Evolutionary conservation across 2,113 vertebrate genomes (phyloP), one percentile per base, ranked within the genome.

Genomic region (Rhinogobius similis): DNA sequence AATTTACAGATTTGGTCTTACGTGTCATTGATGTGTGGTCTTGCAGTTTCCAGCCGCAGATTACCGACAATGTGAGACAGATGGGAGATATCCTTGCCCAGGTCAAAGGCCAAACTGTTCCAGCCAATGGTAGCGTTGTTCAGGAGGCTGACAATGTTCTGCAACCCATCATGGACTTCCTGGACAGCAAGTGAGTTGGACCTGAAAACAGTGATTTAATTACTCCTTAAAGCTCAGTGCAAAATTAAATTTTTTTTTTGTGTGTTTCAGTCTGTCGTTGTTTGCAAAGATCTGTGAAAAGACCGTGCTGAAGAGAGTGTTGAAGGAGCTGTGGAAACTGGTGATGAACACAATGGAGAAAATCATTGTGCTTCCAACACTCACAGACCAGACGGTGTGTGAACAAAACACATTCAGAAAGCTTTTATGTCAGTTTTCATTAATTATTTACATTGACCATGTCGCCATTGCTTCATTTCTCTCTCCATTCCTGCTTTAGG

Each of bases 301-400:
- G 93, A 99, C 97, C 0, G 97, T 99, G 48, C 90, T 99, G 87
- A 99, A 99, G 87, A 89, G 97, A 1, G 97, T 99, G 65, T 88
- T 99, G 83, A 99, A 99, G 90, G 97, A 98, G 83, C 91, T 99
- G 26, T 99, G 97, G 97, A 98, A 96, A 72, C 94, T 99, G 69
- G 96, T 99, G 75, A 98, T 99, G 95, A 99, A 98, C 92, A 98
- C 95, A 0, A 98, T 99, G 97, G 97, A 99, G 90, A 98, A 96
- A 89, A 98, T 95, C 1, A 96, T 99, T 0, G 96, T 99, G 26
- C 93, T 99, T 50, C 97, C 97, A 0, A 97, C 96, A 0, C 94
- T 98, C 46, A 98, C 95, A 0, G 97, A 98, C 91, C 95, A 97
- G 89, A 96, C 96, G 90, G 97, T 99, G 90, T 91, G 93, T 72